phyloP scores from a whole-genome alignment of 1,140 invertebrate genomes.

The Ceratitis capitata region DNA sequence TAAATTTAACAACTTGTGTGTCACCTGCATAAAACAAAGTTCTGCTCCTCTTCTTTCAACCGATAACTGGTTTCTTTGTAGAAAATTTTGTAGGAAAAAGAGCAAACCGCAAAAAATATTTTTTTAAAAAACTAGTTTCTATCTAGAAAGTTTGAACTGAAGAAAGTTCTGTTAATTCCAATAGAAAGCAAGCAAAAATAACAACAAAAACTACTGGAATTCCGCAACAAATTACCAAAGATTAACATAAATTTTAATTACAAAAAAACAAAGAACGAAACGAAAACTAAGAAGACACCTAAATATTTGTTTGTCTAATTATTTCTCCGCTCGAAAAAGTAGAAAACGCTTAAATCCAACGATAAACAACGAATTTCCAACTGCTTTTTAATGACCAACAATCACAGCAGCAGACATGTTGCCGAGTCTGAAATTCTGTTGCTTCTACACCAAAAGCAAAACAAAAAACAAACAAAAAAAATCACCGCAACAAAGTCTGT shows the following conservation, averaged over 20 bases:
- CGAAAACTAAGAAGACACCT: too few species aligned
- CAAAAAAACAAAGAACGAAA: not conserved
- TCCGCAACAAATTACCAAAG: not conserved
- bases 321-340: not conserved
- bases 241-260: not conserved
- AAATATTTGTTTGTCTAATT: too few species aligned
- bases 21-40: too few species aligned
- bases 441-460: too few species aligned
- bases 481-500: not conserved
- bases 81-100: too few species aligned
- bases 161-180: not conserved
- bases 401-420: not conserved
- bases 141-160: not conserved
- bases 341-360: not conserved
- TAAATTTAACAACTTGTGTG: too few species aligned
- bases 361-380: not conserved
- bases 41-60: too few species aligned
- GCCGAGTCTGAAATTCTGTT: not conserved
- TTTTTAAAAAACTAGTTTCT: too few species aligned
- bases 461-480: too few species aligned
- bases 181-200: not conserved
- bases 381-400: not conserved
- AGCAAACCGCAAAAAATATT: too few species aligned
- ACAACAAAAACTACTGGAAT: not conserved
- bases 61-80: too few species aligned